Conservation (phyloP, 1,140 invertebrate species). For the Zaprionus taronus region DNA sequence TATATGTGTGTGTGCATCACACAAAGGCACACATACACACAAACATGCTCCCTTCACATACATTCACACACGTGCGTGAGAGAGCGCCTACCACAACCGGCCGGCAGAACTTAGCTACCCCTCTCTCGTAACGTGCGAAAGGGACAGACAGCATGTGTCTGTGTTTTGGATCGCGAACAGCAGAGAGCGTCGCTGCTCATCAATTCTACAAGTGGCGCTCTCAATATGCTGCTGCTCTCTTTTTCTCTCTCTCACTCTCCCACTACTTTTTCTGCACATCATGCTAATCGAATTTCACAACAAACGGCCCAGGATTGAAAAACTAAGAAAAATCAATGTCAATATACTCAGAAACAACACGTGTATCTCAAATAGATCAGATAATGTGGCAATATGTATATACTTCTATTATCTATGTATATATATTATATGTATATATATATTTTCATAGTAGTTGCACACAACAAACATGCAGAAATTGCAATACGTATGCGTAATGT, state of each 20-base stretch:
- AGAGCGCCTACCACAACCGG: conserved; percentile 24
- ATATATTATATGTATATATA: neutral
- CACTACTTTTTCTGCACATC: conserved; percentile 55
- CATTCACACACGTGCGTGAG: conserved; percentile 27
- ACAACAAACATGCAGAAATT: neutral
- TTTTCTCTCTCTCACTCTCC: conserved; percentile 13
- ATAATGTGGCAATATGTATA: neutral
- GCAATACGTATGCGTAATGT: conserved; percentile 10
- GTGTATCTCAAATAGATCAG: conserved; percentile 1
- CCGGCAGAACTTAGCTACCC: conserved; percentile 22
- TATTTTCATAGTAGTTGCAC: neutral
- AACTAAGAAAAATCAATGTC: conserved; percentile 10
- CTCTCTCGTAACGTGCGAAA: conserved; percentile 13
- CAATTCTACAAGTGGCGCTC: conserved; percentile 22
- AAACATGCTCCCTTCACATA: conserved; percentile 13
- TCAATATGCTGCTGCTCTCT: neutral
- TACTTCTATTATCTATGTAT: neutral
- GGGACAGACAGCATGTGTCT: conserved; percentile 2
- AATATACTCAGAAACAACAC: conserved; percentile 5
- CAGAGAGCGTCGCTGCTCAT: neutral
- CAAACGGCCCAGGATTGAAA: conserved; percentile 31
- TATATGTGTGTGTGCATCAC: neutral
- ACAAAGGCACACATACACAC: conserved; percentile 4
- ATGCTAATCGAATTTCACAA: conserved; percentile 74
- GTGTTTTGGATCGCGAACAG: neutral